These are phyloP conservation scores for Dilophus febrilis DNA, from an alignment of 2,888 invertebrate genomes.

Conservation along the genomic window DNA sequence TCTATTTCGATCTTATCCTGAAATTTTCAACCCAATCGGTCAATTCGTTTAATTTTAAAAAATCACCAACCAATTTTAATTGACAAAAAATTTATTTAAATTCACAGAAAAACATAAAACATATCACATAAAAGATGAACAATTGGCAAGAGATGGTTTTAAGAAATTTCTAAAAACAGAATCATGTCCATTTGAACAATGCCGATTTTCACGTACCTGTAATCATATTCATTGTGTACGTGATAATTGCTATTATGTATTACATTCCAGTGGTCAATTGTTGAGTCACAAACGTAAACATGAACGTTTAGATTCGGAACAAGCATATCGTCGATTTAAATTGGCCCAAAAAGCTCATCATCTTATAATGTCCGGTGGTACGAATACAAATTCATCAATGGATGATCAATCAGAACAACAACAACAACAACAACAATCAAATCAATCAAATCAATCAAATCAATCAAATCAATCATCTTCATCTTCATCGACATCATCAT, in stretches of 20 bases:
- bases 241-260: conserved; percentile 84
- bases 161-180: conserved; percentile 98
- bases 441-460: conserved; percentile 3
- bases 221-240: conserved; percentile 98
- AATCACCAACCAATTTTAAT: no score
- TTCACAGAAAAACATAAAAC: conserved; percentile 72
- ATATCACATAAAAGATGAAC: conserved; percentile 95
- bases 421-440: conserved; percentile 1
- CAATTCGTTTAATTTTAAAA: no score
- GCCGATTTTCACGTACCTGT: conserved; percentile 85
- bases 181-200: conserved; percentile 76
- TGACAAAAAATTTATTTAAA: no score
- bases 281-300: conserved; percentile 96
- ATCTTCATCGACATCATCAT: background rate
- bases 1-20: no score
- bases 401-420: conserved; percentile 1
- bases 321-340: conserved; percentile 26
- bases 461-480: no score
- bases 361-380: conserved; percentile 13
- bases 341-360: conserved; percentile 9
- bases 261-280: conserved; percentile 91
- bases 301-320: conserved; percentile 82
- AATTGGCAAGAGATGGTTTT: conserved; percentile 87
- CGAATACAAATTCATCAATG: background rate
- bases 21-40: no score